phyloP scores from a whole-genome alignment of 2,888 invertebrate genomes.

The Diarsia mendica region DNA sequence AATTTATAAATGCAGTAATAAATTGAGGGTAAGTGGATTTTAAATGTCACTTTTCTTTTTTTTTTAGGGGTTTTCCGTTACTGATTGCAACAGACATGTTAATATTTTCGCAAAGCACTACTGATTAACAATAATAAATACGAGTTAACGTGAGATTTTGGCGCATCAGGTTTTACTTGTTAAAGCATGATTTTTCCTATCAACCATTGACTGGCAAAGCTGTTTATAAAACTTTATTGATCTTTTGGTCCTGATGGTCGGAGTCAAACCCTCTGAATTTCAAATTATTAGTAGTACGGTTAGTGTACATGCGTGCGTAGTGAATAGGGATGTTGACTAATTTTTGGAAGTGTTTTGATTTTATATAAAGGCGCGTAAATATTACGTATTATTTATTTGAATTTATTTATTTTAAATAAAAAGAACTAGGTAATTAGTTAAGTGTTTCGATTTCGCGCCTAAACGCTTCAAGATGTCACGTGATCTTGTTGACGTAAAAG shows the following conservation, averaged over 20 bases:
- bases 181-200: neutral
- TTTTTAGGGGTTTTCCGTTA: neutral
- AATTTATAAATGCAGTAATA: conserved; percentile 27
- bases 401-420: no score
- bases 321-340: no score
- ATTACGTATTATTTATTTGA: no score
- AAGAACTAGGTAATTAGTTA: no score
- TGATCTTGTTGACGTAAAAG: no score
- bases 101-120: neutral
- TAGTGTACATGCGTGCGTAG: no score
- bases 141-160: neutral
- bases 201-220: neutral
- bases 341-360: no score
- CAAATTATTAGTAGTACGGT: neutral
- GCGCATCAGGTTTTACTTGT: neutral
- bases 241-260: neutral
- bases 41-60: conserved; percentile 30
- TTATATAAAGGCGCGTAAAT: no score
- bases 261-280: neutral
- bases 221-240: neutral
- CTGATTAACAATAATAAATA: neutral
- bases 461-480: no score
- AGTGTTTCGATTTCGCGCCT: no score
- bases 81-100: neutral
- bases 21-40: conserved; percentile 35